Percentiles rank a stretch among this genome's conserved stretches.
Evolutionary conservation across 2,113 vertebrate species (phyloP).

Genomic region (Bucco capensis): DNA sequence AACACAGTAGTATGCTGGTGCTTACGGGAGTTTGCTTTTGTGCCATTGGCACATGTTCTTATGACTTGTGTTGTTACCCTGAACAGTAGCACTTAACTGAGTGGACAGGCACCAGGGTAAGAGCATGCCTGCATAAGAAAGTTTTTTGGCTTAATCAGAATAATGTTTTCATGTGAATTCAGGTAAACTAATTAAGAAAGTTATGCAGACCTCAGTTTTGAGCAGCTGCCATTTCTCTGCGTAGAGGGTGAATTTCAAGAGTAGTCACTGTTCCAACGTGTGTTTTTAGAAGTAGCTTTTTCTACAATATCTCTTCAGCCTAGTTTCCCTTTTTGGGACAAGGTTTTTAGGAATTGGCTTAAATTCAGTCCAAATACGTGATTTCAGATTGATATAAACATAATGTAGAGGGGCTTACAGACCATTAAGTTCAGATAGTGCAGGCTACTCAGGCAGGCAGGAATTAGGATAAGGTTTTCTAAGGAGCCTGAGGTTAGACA

Average conservation of each 20-base stretch:
- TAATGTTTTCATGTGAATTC: neutral
- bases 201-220: neutral
- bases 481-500: neutral
- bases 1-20: neutral
- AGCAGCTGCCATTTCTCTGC: neutral
- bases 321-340: neutral
- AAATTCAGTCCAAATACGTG: neutral
- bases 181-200: neutral
- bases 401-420: neutral
- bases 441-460: neutral
- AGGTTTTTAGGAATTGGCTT: neutral
- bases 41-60: neutral
- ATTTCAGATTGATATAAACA: neutral
- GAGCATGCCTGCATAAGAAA: neutral
- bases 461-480: neutral
- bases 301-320: neutral
- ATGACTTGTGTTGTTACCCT: neutral
- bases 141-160: neutral
- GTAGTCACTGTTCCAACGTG: neutral
- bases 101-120: neutral
- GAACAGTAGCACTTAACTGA: neutral
- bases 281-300: neutral
- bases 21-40: neutral
- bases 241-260: neutral
- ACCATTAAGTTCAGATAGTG: neutral